Evolutionary conservation across 1,140 invertebrate genomes (phyloP), one percentile per base, ranked within the genome.

Genomic region (Hestina assimilis): DNA sequence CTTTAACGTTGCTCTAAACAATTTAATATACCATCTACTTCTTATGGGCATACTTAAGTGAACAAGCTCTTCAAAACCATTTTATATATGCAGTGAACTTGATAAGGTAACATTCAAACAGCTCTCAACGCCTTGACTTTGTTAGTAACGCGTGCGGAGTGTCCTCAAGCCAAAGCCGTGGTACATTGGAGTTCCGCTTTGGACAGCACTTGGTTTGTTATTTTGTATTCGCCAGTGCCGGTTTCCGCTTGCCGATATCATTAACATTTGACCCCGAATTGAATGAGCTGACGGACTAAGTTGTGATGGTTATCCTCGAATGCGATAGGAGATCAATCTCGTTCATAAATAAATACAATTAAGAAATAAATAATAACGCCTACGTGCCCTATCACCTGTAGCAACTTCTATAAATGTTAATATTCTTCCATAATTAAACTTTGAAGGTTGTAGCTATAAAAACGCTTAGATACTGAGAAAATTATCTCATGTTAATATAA

Each of bases 211-310:
- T 59, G 59, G 63, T 53, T 48, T 59, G 51, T 72, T 75, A 69
- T 72, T 86, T 86, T 76, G 83, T 86, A 86, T 86, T 86, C 83
- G 79, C 68, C 43, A 58, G 63, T 60, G 72, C 67, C 59, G 72
- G 71, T 78, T 84, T 84, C 81, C 83, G 81, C 69, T 81, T 83
- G 78, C 74, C 73, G 73, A 74, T 82, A 77, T 79, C 74, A 83
- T 82, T 80, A 80, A 81, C 80, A 79, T 76, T 75, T 75, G 83
- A 86, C 81, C 81, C 81, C 79, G 73, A 82, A 79, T 72, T 64
- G 68, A 59, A 52, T 48, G 41, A 48, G 52, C 62, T 56, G 46
- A 59, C 58, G 48, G 60, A 50, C 62, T 45, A 51, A 48, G 59
- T 59, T 47, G 53, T 33, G 45, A 52, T 55, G 41, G 48, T 65